A percentile compares a stretch with the other conserved stretches of the same genome.
These are phyloP conservation scores for Sardina pilchardus DNA, from an alignment of 2,113 vertebrate species.

Conservation along the genomic window DNA sequence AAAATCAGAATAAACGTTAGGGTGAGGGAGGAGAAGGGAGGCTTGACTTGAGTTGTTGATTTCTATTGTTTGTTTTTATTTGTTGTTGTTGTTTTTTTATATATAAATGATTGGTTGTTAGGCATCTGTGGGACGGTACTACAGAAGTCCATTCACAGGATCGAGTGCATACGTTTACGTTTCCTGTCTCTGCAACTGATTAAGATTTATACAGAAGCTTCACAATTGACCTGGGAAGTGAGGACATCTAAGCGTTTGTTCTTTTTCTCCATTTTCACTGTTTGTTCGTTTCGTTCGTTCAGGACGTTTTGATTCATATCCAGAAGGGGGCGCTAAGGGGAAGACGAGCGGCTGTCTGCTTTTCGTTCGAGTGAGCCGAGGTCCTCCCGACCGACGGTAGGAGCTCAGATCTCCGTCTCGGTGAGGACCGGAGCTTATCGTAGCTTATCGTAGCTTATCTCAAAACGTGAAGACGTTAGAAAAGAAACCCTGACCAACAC, in stretches of 20 bases:
- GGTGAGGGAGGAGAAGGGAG: constrained; percentile 80
- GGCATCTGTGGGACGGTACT: not conserved
- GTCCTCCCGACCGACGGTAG: constrained; percentile 40
- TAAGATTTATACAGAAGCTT: not conserved
- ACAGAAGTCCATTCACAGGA: not conserved
- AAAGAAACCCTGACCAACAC: constrained; percentile 29
- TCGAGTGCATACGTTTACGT: not conserved
- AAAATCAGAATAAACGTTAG: constrained; percentile 76
- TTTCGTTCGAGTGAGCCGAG: constrained; percentile 6
- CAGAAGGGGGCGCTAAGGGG: too few species aligned
- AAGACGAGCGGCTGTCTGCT: constrained; percentile 33
- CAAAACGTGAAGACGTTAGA: constrained; percentile 43
- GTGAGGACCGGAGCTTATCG: too few species aligned
- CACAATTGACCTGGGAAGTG: not conserved
- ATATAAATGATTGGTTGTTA: not conserved
- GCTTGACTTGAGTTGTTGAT: constrained; percentile 83
- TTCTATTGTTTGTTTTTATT: constrained; percentile 1
- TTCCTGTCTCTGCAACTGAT: not conserved
- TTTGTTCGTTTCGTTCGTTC: not conserved
- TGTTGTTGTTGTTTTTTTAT: constrained; percentile 2
- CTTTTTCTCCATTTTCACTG: not conserved
- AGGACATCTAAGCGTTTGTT: not conserved
- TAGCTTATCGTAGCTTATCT: constrained; percentile 37
- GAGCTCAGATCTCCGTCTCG: constrained; percentile 42
- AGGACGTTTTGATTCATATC: not conserved